Conservation (phyloP, 2,888 invertebrate genomes). For the Onchidella celtica region DNA sequence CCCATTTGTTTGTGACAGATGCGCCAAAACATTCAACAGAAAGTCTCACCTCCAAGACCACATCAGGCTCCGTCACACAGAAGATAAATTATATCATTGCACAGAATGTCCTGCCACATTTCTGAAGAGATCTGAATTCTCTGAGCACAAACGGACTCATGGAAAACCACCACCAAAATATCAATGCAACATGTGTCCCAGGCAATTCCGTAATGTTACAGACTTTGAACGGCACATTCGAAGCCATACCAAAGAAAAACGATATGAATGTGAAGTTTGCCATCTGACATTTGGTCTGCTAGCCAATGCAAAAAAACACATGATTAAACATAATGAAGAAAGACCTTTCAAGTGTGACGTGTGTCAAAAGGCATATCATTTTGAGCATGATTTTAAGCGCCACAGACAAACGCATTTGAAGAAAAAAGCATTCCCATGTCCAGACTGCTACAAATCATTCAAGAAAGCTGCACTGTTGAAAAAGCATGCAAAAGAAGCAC, state of each 20-base stretch:
- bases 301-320: constrained; percentile 48
- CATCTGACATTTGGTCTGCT: constrained; percentile 44
- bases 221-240: constrained; percentile 40
- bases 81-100: constrained; percentile 47
- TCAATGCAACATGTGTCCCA: constrained; percentile 44
- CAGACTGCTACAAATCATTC: constrained; percentile 45
- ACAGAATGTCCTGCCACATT: constrained; percentile 35
- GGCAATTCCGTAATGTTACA: constrained; percentile 43
- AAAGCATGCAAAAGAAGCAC: constrained; percentile 37
- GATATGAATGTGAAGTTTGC: constrained; percentile 47
- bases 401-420: constrained; percentile 40
- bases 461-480: constrained; percentile 35
- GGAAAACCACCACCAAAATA: constrained; percentile 41
- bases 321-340: constrained; percentile 48
- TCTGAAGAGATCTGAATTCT: constrained; percentile 42
- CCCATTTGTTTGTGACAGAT: constrained; percentile 44
- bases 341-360: constrained; percentile 51
- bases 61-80: constrained; percentile 42
- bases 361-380: constrained; percentile 47
- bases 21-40: constrained; percentile 43
- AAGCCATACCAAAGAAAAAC: constrained; percentile 46
- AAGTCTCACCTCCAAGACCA: constrained; percentile 47
- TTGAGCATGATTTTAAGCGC: constrained; percentile 45
- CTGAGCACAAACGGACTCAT: constrained; percentile 35
- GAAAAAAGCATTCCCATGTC: constrained; percentile 46